These are phyloP conservation scores for Cotesia glomerata DNA, from an alignment of 1,140 invertebrate species.

Conservation along the genomic window DNA sequence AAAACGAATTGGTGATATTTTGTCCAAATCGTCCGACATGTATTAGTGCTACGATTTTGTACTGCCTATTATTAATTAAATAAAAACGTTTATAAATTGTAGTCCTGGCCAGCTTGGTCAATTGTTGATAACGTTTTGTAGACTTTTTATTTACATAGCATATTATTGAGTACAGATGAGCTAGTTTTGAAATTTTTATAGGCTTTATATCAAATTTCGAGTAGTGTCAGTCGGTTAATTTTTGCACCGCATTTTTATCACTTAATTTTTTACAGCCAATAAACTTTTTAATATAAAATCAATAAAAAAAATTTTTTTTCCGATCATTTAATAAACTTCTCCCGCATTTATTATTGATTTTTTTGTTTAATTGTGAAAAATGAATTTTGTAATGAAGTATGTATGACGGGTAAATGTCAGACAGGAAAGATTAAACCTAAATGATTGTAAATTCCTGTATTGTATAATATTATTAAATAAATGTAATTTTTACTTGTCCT, in stretches of 20 bases:
- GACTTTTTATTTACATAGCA: not conserved
- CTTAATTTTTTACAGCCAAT: too few species aligned
- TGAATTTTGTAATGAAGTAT: too few species aligned
- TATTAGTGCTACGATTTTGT: slow-evolving; percentile 26
- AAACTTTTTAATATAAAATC: too few species aligned
- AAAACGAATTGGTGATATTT: slow-evolving; percentile 20
- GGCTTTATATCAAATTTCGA: not conserved
- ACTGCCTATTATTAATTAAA: slow-evolving; percentile 18
- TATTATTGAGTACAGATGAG: not conserved
- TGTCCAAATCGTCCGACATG: slow-evolving; percentile 11
- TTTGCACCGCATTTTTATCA: not conserved
- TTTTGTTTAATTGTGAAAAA: too few species aligned
- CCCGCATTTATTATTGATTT: too few species aligned
- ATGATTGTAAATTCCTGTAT: too few species aligned
- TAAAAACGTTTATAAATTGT: slow-evolving; percentile 14
- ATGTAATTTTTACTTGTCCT: too few species aligned
- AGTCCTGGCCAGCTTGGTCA: not conserved
- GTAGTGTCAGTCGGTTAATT: not conserved
- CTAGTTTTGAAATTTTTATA: not conserved
- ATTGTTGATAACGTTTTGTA: not conserved
- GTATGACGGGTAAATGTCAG: too few species aligned
- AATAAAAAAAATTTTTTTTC: too few species aligned
- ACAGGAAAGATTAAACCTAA: too few species aligned
- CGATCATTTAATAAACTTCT: too few species aligned
- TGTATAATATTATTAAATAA: too few species aligned